Percentiles rank a stretch among this genome's conserved stretches.
Evolutionary conservation across 2,113 vertebrate genomes (phyloP).

Genomic region (Cathartes aura): DNA sequence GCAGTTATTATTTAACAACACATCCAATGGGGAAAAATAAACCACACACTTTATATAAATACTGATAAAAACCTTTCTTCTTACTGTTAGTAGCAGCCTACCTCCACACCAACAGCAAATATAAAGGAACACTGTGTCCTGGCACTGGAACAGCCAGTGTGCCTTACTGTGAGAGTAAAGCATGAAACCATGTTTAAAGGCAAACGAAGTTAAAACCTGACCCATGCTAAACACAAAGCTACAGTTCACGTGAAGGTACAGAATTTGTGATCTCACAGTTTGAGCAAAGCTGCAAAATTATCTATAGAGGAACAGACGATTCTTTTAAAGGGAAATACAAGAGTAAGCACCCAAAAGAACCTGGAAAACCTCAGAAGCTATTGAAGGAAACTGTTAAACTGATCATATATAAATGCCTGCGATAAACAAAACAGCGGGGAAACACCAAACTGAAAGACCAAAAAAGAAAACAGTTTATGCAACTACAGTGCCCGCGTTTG

Average conservation of each 20-base stretch:
- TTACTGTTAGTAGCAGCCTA: background rate
- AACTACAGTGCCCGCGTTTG: background rate
- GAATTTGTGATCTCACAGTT: background rate
- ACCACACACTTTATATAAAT: conserved; percentile 33
- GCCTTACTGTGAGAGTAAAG: background rate
- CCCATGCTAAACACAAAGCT: background rate
- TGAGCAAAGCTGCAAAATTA: background rate
- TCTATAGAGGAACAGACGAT: background rate
- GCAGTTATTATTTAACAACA: background rate
- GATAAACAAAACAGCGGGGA: background rate
- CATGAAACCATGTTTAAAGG: background rate
- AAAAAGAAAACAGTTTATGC: background rate
- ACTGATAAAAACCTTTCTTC: background rate
- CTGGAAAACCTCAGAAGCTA: background rate
- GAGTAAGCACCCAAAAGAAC: background rate
- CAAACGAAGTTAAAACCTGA: background rate
- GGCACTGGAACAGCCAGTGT: background rate
- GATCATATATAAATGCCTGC: background rate
- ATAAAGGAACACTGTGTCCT: background rate
- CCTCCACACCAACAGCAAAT: conserved; percentile 14
- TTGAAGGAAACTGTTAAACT: background rate
- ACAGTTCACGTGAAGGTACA: background rate
- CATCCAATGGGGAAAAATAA: background rate
- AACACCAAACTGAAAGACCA: background rate
- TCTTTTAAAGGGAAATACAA: background rate